phyloP scores from a whole-genome alignment of 2,113 vertebrate species.

The Pteropus alecto region DNA sequence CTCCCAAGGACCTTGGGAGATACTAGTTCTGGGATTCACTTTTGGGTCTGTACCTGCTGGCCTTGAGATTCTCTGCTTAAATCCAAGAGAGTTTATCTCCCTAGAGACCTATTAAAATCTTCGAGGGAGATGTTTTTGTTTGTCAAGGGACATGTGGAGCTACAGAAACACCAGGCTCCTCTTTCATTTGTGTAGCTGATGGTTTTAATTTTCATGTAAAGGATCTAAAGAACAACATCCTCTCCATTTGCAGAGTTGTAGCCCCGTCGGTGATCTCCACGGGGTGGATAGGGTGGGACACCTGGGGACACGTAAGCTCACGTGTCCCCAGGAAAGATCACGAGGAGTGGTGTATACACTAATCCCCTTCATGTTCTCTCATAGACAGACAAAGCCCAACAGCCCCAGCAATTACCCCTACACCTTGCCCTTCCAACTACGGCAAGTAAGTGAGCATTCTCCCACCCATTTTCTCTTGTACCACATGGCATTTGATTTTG shows the following conservation, averaged over 20 bases:
- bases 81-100: background rate
- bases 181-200: background rate
- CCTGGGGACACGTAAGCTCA: background rate
- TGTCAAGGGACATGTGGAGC: background rate
- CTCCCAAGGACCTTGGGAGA: background rate
- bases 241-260: background rate
- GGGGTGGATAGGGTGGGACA: background rate
- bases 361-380: background rate
- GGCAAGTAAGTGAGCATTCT: slow-evolving; percentile 11
- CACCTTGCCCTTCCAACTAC: accelerated
- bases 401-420: background rate
- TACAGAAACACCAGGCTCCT: background rate
- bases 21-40: background rate
- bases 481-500: background rate
- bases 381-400: accelerated
- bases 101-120: background rate
- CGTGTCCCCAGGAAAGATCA: background rate
- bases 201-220: background rate
- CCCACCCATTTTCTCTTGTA: background rate
- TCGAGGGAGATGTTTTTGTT: background rate
- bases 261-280: background rate
- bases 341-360: background rate
- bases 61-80: background rate
- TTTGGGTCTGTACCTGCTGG: background rate
- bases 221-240: background rate